phyloP scores from a whole-genome alignment of 2,797 vertebrate genomes.

The Odontamblyopus lacepedii region DNA sequence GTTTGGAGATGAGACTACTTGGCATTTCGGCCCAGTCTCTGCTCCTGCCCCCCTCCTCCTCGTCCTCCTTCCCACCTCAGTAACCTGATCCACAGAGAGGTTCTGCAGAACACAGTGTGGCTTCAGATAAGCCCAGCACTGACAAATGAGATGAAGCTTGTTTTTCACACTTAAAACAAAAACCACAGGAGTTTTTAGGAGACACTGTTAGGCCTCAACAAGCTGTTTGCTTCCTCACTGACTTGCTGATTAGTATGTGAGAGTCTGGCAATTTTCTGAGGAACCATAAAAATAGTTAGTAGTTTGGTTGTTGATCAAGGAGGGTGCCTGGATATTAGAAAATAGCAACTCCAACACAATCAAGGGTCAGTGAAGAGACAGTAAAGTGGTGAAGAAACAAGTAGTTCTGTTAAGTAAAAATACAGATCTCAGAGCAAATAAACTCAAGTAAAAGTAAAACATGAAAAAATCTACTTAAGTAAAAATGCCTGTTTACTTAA shows the following conservation, averaged over 20 bases:
- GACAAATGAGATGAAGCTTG: constrained; percentile 66
- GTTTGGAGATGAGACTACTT: constrained; percentile 33
- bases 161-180: constrained; percentile 54
- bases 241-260: background rate
- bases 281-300: too few relatives aligned
- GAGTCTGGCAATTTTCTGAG: background rate
- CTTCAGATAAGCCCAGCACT: constrained; percentile 68
- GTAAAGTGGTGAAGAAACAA: background rate
- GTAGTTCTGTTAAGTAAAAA: background rate
- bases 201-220: constrained; percentile 17
- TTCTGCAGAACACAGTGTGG: constrained; percentile 58
- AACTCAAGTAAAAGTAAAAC: too few relatives aligned
- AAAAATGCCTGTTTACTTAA: too few relatives aligned
- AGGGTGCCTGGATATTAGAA: too few relatives aligned
- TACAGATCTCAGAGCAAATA: too few relatives aligned
- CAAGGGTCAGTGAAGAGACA: too few relatives aligned
- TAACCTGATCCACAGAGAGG: constrained; percentile 68
- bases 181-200: constrained; percentile 20
- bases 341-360: too few relatives aligned
- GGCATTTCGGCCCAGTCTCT: constrained; percentile 27
- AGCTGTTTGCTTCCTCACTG: background rate
- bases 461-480: too few relatives aligned
- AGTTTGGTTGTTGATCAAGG: too few relatives aligned
- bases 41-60: constrained; percentile 1
- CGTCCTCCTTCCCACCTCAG: constrained; percentile 28